Base-by-base conservation (phyloP, 1,140 invertebrate species). In the Cylas formicarius region DNA sequence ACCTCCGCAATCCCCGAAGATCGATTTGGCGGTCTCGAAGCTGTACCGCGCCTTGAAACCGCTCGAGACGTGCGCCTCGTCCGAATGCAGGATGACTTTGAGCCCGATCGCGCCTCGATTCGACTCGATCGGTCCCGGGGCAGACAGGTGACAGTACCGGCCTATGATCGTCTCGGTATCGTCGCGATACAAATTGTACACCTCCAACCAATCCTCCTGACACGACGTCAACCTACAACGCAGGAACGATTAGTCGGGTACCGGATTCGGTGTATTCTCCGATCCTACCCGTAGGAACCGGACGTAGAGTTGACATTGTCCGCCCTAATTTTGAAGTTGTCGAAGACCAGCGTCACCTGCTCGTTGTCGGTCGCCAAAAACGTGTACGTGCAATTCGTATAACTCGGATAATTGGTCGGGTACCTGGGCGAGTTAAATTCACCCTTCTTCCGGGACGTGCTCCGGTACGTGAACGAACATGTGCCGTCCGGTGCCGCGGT, bases 341-440 rank as follows among this genome's bases (percentile, higher is more conserved):
- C 90, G 61, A 96, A 95, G 22, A 92, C 84, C 40, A 96, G 74
- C 34, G 84, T 86, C 54, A 94, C 86, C 69, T 94, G 90, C 66
- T 95, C 90, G 62, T 90, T 86, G 20, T 83, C 81, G 44, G 81
- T 82, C 33, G 85, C 82, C 48, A 82, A 62, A 67, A 97, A 92
- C 53, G 84, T 76, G 70, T 93, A 97, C 28, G 84, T 88, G 73
- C 94, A 97, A 70, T 88, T 89, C 19, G 85, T 90, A 60, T 84
- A 82, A 56, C 86, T 89, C 33, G 91, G 91, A 75, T 97, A 97
- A 70, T 92, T 93, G 59, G 86, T 84, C 56, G 93, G 93, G 76
- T 95, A 90, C 27, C 92, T 78, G 8, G 94, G 94, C 11, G 91
- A 95, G 67, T 97, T 97, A 64, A 97, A 90, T 54, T 90, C 85